Percentiles rank a stretch among this genome's conserved stretches.
Conservation (phyloP, 2,797 vertebrate genomes). For the Hyperoplus immaculatus region DNA sequence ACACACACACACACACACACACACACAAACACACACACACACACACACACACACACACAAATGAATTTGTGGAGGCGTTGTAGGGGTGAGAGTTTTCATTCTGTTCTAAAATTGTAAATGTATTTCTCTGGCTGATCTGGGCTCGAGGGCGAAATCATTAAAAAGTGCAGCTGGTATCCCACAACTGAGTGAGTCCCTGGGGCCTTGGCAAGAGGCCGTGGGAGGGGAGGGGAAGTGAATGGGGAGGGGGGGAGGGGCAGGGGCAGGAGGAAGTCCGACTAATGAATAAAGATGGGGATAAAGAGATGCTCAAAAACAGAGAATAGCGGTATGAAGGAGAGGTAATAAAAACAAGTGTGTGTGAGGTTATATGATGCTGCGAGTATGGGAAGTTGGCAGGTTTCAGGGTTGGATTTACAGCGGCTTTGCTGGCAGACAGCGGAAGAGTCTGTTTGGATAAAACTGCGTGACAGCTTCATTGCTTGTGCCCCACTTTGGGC, state of each 20-base stretch:
- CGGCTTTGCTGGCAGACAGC: no score
- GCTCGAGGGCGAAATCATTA: slow-evolving; percentile 78
- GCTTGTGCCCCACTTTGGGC: no score
- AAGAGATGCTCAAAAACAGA: slow-evolving; percentile 34
- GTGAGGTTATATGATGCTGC: neutral
- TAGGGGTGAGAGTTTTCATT: slow-evolving; percentile 46
- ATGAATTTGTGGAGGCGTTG: slow-evolving; percentile 34
- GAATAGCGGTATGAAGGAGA: slow-evolving; percentile 14
- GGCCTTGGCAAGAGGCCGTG: slow-evolving; percentile 68
- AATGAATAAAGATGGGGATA: slow-evolving; percentile 15
- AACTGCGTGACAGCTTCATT: no score
- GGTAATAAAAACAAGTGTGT: neutral
- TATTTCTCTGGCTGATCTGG: slow-evolving; percentile 67
- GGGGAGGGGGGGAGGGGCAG: slow-evolving; percentile 6
- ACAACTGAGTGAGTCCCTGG: slow-evolving; percentile 65
- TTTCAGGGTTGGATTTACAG: no score
- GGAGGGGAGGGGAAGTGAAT: slow-evolving; percentile 27
- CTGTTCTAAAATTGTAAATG: slow-evolving; percentile 55
- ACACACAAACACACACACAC: no score
- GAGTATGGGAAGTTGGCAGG: no score
- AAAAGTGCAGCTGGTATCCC: slow-evolving; percentile 73
- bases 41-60: no score
- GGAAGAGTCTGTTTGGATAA: no score
- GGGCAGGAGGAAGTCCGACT: slow-evolving; percentile 23
- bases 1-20: neutral